Evolutionary conservation across 1,140 invertebrate species (phyloP).

Genomic region (Habropoda laboriosa): DNA sequence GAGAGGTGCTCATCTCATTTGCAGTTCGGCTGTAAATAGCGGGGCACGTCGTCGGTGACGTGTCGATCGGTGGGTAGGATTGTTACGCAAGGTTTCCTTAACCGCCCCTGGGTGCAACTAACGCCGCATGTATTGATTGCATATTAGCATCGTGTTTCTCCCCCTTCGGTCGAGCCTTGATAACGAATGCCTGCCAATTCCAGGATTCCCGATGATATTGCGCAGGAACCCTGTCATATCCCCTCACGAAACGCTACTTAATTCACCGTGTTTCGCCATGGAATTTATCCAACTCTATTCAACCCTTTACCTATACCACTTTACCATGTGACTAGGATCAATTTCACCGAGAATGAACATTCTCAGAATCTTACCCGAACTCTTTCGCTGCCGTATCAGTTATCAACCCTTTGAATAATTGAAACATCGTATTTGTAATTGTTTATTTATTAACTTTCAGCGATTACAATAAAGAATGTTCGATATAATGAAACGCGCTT

Average conservation of each 20-base stretch:
- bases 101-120: constrained; percentile 75
- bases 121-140: constrained; percentile 77
- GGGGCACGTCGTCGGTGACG: constrained; percentile 3
- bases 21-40: constrained; percentile 20
- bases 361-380: too few relatives aligned
- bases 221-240: constrained; percentile 1
- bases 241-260: constrained; percentile 30
- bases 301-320: constrained; percentile 12
- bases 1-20: background rate
- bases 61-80: constrained; percentile 23
- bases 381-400: too few relatives aligned
- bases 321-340: background rate
- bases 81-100: constrained; percentile 55
- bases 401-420: too few relatives aligned
- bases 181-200: constrained; percentile 53
- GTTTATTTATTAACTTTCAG: too few relatives aligned
- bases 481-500: too few relatives aligned
- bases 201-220: constrained; percentile 33
- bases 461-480: too few relatives aligned
- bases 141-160: constrained; percentile 65
- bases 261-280: constrained; percentile 25
- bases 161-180: constrained; percentile 5
- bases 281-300: constrained; percentile 27
- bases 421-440: too few relatives aligned
- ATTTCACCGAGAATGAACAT: too few relatives aligned